Evolutionary conservation across 2,888 invertebrate genomes (phyloP), one percentile per base, ranked within the genome.

Genomic region (Biston betularia): DNA sequence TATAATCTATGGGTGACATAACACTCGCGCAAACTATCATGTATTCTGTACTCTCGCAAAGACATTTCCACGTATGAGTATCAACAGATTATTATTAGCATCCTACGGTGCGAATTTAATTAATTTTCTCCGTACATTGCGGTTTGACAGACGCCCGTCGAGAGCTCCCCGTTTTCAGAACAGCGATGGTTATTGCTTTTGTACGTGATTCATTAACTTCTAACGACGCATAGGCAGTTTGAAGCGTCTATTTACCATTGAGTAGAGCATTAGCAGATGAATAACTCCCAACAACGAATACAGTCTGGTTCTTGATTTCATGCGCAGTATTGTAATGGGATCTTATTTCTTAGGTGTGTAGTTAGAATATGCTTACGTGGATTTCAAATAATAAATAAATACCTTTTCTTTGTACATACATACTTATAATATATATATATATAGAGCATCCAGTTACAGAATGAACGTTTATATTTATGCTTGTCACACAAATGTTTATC

Each of bases 141-240:
- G 71, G 63, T 76, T 78, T 75, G 75, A 72, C 75, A 73, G 67
- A 71, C 71, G 69, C 72, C 74, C 67, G 68, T 69, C 61, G 68
- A 70, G 69, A 66, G 73, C 70, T 63, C 63, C 57, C 64, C 66
- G 69, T 59, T 61, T 64, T 64, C 45, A 46, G 40, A 61, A 70
- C 74, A 69, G 70, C 70, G 73, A 72, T 70, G 71, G 74, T 73
- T 73, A 75, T 75, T 73, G 75, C 73, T 68, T 57, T 66, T 56
- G 68, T 70, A 71, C 70, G 73, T 73, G 75, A 75, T 73, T 75
- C 72, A 75, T 75, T 73, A 73, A 58, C 69, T 62, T 63, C 58
- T 68, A 67, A 57, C 58, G 58, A 58, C 38, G 58, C 14, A 35
- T 63, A 54, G 65, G 56, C 68, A 64, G 69, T 65, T 67, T 63